Evolutionary conservation across 2,888 invertebrate species (phyloP).

Genomic region (Dugesia japonica): DNA sequence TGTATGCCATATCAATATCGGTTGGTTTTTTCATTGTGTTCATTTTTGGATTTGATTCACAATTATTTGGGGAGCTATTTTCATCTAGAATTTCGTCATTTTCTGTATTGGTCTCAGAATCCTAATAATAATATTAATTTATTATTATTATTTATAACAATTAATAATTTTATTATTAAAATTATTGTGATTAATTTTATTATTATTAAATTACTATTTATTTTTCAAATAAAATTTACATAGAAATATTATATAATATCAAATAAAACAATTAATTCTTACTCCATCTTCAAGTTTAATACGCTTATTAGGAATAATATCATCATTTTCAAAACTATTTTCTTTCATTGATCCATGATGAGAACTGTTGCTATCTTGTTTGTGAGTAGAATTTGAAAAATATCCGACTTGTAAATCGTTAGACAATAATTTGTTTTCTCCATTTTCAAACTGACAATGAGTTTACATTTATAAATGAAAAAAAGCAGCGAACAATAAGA

Average conservation of each 20-base stretch:
- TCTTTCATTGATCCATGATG: slow-evolving; percentile 6
- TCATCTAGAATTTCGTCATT: neutral
- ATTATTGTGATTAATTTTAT: too few relatives aligned
- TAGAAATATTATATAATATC: too few relatives aligned
- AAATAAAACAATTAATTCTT: neutral
- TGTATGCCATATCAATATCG: neutral
- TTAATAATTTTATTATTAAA: too few relatives aligned
- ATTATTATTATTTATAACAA: too few relatives aligned
- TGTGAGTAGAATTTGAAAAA: neutral
- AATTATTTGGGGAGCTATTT: neutral
- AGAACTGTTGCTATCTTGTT: slow-evolving; percentile 11
- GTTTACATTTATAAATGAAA: neutral
- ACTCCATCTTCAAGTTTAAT: slow-evolving; percentile 20
- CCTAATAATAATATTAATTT: neutral
- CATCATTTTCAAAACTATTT: slow-evolving; percentile 10
- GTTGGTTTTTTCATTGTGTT: neutral
- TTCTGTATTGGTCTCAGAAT: neutral
- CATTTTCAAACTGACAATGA: slow-evolving; percentile 4
- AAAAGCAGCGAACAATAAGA: neutral
- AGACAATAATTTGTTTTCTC: neutral
- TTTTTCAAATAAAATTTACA: too few relatives aligned
- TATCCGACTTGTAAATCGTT: neutral
- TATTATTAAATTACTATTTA: too few relatives aligned
- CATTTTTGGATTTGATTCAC: neutral
- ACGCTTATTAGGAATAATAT: neutral